A percentile compares a stretch with the other conserved stretches of the same genome.
phyloP scores from a whole-genome alignment of 1,140 invertebrate genomes.

The Drosophila ambigua region DNA sequence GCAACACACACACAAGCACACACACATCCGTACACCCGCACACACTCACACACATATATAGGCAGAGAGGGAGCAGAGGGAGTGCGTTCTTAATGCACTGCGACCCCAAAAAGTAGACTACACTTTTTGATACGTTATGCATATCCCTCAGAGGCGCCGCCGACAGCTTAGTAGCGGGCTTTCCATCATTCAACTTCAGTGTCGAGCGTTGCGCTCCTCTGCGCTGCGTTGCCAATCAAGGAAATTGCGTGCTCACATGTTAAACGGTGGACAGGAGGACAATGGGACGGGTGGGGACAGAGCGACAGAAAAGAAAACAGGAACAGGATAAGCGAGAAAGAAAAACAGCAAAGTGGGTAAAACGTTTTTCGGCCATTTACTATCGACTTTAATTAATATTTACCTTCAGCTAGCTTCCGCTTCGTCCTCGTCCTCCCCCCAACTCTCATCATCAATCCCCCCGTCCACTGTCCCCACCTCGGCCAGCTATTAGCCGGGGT shows the following conservation, averaged over 20 bases:
- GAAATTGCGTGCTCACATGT: slow-evolving; percentile 78
- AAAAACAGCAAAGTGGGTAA: slow-evolving; percentile 47
- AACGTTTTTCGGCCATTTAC: slow-evolving; percentile 72
- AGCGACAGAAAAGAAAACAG: slow-evolving; percentile 19
- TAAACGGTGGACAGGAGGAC: slow-evolving; percentile 42
- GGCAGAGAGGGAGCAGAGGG: background rate
- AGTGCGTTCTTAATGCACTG: slow-evolving; percentile 34
- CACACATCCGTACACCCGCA: background rate
- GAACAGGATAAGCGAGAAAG: slow-evolving; percentile 19
- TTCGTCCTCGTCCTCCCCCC: too few relatives aligned
- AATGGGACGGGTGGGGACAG: background rate
- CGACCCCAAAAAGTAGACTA: slow-evolving; percentile 61
- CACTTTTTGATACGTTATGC: slow-evolving; percentile 63
- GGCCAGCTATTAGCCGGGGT: slow-evolving; percentile 69
- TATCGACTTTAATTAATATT: slow-evolving; percentile 80
- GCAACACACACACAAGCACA: slow-evolving; percentile 13
- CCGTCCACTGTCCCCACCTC: background rate
- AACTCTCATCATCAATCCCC: too few relatives aligned
- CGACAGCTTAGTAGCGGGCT: slow-evolving; percentile 51
- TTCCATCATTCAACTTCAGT: slow-evolving; percentile 67
- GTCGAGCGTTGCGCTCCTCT: background rate
- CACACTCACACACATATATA: background rate
- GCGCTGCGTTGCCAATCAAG: slow-evolving; percentile 65
- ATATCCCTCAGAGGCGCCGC: slow-evolving; percentile 42
- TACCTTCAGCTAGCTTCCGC: slow-evolving; percentile 57